These are phyloP conservation scores for Ridgeia piscesae DNA, from an alignment of 1,140 invertebrate genomes.

Conservation along the genomic window DNA sequence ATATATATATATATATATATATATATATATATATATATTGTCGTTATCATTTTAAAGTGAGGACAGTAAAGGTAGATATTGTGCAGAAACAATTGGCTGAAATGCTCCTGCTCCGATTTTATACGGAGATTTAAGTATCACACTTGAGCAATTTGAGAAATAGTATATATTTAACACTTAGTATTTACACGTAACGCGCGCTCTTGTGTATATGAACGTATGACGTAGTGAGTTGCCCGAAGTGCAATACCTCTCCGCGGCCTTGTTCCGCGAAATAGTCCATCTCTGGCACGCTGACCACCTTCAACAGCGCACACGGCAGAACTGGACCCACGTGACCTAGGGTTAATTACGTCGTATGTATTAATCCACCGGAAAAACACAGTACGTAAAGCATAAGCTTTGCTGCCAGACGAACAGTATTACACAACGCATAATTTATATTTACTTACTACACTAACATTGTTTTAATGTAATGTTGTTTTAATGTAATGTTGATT, in stretches of 20 bases:
- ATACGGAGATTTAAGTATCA: background rate
- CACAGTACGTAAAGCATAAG: background rate
- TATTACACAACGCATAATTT: no score
- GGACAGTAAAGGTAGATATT: background rate
- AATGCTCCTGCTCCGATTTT: background rate
- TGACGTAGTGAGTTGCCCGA: background rate
- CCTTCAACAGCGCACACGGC: conserved; percentile 87
- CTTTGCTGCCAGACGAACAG: background rate
- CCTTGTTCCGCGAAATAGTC: conserved; percentile 79
- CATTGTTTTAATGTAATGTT: no score
- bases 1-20: no score
- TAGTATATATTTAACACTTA: background rate
- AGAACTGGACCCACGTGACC: conserved; percentile 90
- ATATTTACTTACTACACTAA: no score
- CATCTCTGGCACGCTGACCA: conserved; percentile 97
- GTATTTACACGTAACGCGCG: background rate
- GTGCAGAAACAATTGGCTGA: background rate
- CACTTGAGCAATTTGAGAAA: background rate
- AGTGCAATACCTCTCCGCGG: conserved; percentile 51
- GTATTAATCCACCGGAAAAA: conserved; percentile 6
- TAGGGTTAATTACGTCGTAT: conserved; percentile 24
- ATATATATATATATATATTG: no score
- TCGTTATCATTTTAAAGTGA: no score
- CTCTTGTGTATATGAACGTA: background rate
- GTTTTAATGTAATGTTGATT: no score